Conservation (phyloP, 53 echinoderm and acorn worm species). For the Paelopatides confundens region DNA sequence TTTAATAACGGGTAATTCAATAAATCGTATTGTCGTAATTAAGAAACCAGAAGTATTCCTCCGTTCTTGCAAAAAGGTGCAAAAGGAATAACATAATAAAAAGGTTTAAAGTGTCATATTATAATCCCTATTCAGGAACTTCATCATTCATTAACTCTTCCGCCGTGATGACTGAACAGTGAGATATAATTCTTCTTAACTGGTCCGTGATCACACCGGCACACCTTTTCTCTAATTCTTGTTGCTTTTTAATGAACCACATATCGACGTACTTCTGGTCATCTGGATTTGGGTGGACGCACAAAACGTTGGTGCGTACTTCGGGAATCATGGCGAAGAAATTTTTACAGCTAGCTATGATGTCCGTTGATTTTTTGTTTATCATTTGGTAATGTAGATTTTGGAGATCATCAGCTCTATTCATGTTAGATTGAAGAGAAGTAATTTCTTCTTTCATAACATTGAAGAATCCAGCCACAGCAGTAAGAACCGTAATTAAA, state of each 20-base stretch:
- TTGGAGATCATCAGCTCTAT: not conserved
- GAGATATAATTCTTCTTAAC: too few species aligned
- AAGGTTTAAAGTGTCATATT: too few species aligned
- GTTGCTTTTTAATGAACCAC: slow-evolving; percentile 1
- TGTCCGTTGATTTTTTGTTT: not conserved
- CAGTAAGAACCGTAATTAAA: not conserved
- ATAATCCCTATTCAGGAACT: too few species aligned
- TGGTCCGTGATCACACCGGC: too few species aligned
- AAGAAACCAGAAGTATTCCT: too few species aligned
- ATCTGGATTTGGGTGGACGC: not conserved
- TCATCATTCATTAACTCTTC: too few species aligned
- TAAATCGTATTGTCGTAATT: too few species aligned
- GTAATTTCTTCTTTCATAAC: not conserved
- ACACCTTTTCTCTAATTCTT: not conserved
- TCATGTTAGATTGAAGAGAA: not conserved
- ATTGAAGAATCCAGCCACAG: slow-evolving; percentile 13
- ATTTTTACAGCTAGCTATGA: not conserved
- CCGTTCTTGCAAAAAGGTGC: too few species aligned
- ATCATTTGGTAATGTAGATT: slow-evolving; percentile 2
- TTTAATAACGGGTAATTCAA: too few species aligned
- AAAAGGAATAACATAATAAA: too few species aligned
- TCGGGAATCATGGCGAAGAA: slow-evolving; percentile 18
- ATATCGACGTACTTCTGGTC: slow-evolving; percentile 40
- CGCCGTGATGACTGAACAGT: too few species aligned
- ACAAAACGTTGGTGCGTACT: slow-evolving; percentile 9